Base-by-base conservation (phyloP, 2,113 vertebrate species). In the Brachionichthys hirsutus region DNA sequence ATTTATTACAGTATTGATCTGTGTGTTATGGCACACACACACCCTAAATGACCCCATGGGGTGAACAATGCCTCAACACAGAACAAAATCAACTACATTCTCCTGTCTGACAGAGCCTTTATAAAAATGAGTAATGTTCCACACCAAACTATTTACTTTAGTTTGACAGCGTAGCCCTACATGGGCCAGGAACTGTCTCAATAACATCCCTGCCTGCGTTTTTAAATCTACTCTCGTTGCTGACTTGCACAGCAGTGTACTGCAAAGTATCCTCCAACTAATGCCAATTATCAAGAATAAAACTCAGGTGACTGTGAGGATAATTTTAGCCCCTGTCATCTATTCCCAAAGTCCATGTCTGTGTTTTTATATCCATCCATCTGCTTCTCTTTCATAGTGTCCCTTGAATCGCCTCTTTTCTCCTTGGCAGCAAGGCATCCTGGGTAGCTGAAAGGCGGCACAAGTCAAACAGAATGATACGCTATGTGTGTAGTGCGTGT, bases 391-490 rank as follows among this genome's bases (percentile, higher is more conserved):
- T 49, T 72, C 54, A 66, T 75, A 53, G 60, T 59, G 14, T 76
- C 75, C 69, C 24, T 54, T 54, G 66, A 84, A 74, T 20, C 40
- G 72, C 49, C 80, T 79, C 8, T 30, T 80, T 88, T 87, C 78
- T 85, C 66, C 75, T 52, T 64, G 46, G 56, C 73, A 70, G 78
- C 44, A 54, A 76, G 49, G 83, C 80, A 85, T 85, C 84, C 82
- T 87, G 88, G 83, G 85, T 89, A 89, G 91, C 83, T 89, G 82
- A 87, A 87, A 87, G 79, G 58, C 85, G 79, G 84, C 81, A 84
- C 75, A 69, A 88, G 75, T 85, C 82, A 85, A 83, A 75, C 80
- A 81, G 76, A 87, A 85, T 81, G 80, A 80, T 76, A 73, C 80
- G 74, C 54, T 30, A 30, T 30, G 24, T 30, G 24, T 68, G 55